Evolutionary conservation across 2,797 vertebrate genomes (phyloP), one percentile per base, ranked within the genome.

Genomic region (Acestrorhynchus altus): DNA sequence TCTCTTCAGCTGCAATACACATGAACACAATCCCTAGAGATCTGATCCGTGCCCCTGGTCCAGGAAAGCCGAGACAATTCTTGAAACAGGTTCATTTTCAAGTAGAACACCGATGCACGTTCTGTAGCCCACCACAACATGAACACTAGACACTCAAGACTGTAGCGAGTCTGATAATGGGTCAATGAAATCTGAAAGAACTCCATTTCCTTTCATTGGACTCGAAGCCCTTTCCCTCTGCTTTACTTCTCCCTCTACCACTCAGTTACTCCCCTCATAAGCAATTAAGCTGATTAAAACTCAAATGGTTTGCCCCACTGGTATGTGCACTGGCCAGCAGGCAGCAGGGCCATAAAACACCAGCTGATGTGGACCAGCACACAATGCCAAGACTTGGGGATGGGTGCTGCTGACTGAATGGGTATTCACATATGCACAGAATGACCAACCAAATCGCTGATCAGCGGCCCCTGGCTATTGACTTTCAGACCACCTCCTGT

Each of bases 271-370:
- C 75, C 63, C 59, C 61, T 52, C 54, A 46, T 60, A 78, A 76
- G 72, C 72, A 78, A 83, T 83, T 81, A 82, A 74, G 65, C 78
- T 59, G 69, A 86, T 79, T 72, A 82, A 76, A 74, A 78, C 66
- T 76, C 68, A 64, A 79, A 67, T 54, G n/a, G 31, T 13, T 70
- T 66, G 26, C 31, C 69, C 42, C 60, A 24, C 52, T 56, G 40
- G 65, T 39, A 46, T 31, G 52, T 39, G 7, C 72, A 51, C 13
- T 39, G 52, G 24, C 16, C 74, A 59, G 54, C 35, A 31, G 42
- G 60, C 54, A 7, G 31, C 73, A n/a, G 22, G 20, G 31, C 57
- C 20, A 28, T 35, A 51, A 74, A 80, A 66, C 54, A 35, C 63
- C 9, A n/a, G 61, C 2, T 31, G 46, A 70, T 44, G 75, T 77